These are phyloP conservation scores for Collichthys lucidus DNA, from an alignment of 2,113 vertebrate species.

Conservation along the genomic window DNA sequence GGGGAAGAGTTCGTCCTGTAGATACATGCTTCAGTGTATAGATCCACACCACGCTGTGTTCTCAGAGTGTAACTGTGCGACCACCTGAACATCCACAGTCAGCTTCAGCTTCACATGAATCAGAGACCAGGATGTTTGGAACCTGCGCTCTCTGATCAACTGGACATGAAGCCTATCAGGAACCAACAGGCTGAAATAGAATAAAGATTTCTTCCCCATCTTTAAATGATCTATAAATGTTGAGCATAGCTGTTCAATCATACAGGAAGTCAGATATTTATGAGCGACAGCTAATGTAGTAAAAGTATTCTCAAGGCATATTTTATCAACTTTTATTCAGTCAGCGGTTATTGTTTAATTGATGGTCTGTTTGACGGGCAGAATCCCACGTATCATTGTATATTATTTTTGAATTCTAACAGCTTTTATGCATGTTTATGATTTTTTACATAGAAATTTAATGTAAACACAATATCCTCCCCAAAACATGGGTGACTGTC, in stretches of 20 bases:
- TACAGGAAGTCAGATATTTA: not conserved
- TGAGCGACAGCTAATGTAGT: not conserved
- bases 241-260: not conserved
- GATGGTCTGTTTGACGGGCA: not conserved
- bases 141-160: not conserved
- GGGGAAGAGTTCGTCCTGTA: not conserved
- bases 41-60: not conserved
- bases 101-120: not conserved
- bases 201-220: not conserved
- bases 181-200: not conserved
- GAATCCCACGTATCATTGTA: not conserved
- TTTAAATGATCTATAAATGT: not conserved
- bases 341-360: not conserved
- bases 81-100: not conserved
- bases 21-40: not conserved
- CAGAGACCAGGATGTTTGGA: not conserved
- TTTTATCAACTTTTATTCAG: not conserved
- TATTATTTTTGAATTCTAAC: not conserved
- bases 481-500: not conserved
- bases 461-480: not conserved
- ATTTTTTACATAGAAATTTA: not conserved
- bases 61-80: not conserved
- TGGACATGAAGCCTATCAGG: not conserved
- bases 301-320: not conserved
- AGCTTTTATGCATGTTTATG: not conserved